Evolutionary conservation across 2,113 vertebrate species (phyloP).

Genomic region (Stegastes partitus): DNA sequence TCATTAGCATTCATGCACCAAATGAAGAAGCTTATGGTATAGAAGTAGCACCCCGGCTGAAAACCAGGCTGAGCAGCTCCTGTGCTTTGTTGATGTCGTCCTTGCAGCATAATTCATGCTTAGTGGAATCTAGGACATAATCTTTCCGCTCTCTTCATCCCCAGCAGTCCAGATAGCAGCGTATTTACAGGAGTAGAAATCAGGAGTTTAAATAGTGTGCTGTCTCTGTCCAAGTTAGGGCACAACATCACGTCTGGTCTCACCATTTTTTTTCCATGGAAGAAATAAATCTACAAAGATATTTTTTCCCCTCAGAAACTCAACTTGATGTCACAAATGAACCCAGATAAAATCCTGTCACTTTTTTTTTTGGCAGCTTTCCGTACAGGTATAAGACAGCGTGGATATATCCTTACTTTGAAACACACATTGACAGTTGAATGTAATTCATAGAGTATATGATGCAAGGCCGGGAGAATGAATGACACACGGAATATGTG

Average conservation of each 20-base stretch:
- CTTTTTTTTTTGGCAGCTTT: conserved; percentile 15
- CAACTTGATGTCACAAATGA: background rate
- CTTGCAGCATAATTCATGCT: conserved; percentile 61
- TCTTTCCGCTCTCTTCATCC: conserved; percentile 52
- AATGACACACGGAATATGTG: background rate
- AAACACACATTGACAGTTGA: conserved; percentile 8
- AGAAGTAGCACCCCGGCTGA: conserved; percentile 10
- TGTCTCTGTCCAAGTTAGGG: conserved; percentile 6
- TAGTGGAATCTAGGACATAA: conserved; percentile 68
- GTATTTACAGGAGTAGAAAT: conserved; percentile 43
- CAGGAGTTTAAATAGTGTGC: conserved; percentile 3
- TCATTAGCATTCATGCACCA: conserved; percentile 36
- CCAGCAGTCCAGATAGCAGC: conserved; percentile 34
- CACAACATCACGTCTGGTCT: conserved; percentile 21
- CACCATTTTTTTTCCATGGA: background rate
- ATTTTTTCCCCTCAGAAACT: background rate
- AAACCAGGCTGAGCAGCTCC: conserved; percentile 13
- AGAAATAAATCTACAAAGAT: conserved; percentile 29
- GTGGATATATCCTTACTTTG: conserved; percentile 26
- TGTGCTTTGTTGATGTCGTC: conserved; percentile 45
- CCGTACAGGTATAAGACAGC: background rate
- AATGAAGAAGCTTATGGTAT: conserved; percentile 32
- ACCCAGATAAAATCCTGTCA: background rate
- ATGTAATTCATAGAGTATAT: conserved; percentile 1
- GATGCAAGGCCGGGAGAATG: background rate